Evolutionary conservation across 2,888 invertebrate species (phyloP), one percentile per base, ranked within the genome.

Genomic region (Caenorhabditis auriculariae): DNA sequence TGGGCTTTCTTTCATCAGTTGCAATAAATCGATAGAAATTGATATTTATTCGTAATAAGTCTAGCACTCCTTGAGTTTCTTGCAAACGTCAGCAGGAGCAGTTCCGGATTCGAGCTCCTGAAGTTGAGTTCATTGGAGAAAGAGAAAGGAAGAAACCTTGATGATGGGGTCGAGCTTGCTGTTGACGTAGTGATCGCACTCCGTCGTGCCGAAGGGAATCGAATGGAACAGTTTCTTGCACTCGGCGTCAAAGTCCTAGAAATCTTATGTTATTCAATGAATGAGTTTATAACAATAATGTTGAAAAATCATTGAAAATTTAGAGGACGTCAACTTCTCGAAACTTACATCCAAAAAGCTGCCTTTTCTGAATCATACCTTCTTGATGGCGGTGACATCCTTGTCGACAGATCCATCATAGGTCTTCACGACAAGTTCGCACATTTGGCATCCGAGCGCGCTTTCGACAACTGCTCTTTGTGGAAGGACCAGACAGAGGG

Each of bases 181-280:
- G 43, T 68, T 54, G 37, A 59, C 62, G 35, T 65, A 68, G 28
- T 56, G 46, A 23, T 62, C 55, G 37, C 68, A 68, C 21, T 62
- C 68, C 1, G 27, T 27, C 23, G 65, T 43, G 28, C 57, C 68
- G 37, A 65, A 62, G 43, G 61, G 57, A 50, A 65, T 65, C 15
- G 65, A 44, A 37, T 65, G 60, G 54, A 68, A 59, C n/a, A 65
- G 38, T 28, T 56, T 60, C 51, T 68, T 64, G 54, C 68, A 68
- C 39, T 68, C 68, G 9, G 53, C 39, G 35, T 65, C 61, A 24
- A 68, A 68, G 9, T 44, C 48, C 60, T 65, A 29, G n/a, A 58
- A 39, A 23, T 19, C 32, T 3, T 12, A 4, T n/a, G 3, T 23
- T 29, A 15, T 4, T 35, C 3, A 3, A n/a, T n/a, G n/a, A n/a